These are phyloP conservation scores for Drosophila albomicans DNA, from an alignment of 1,140 invertebrate species.

Conservation along the genomic window DNA sequence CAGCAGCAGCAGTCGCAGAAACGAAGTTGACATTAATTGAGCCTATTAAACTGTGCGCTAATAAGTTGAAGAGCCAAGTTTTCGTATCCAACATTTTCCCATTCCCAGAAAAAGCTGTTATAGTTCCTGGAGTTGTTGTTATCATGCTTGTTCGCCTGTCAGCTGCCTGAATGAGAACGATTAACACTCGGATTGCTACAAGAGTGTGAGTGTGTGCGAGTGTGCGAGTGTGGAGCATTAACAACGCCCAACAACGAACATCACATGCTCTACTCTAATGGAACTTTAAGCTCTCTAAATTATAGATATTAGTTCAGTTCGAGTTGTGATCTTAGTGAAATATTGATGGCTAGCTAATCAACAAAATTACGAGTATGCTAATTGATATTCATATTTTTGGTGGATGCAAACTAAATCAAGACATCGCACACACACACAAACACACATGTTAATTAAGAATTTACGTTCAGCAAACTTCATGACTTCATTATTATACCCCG, in stretches of 20 bases:
- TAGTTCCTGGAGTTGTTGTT: conserved; percentile 36
- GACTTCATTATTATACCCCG: conserved; percentile 45
- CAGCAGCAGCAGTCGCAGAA: neutral
- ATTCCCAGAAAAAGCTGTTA: conserved; percentile 12
- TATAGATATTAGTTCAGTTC: conserved; percentile 25
- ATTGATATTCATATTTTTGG: conserved; percentile 23
- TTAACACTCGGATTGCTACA: conserved; percentile 69
- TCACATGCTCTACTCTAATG: conserved; percentile 20
- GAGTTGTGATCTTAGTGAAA: neutral
- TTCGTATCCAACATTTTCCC: conserved; percentile 35
- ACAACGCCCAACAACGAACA: neutral
- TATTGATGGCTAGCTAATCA: conserved; percentile 8
- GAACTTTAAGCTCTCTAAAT: conserved; percentile 8
- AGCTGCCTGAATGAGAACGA: conserved; percentile 66
- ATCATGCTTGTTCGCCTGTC: conserved; percentile 62
- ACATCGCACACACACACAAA: neutral
- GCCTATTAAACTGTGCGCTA: conserved; percentile 75
- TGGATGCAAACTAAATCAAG: conserved; percentile 33
- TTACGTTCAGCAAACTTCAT: conserved; percentile 44
- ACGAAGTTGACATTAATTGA: conserved; percentile 77
- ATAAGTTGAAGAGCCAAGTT: conserved; percentile 70
- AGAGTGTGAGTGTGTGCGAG: conserved; percentile 7
- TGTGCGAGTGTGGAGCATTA: neutral
- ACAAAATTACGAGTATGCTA: conserved; percentile 31
- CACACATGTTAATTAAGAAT: conserved; percentile 46